Evolutionary conservation across 2,888 invertebrate species (phyloP).

Genomic region (Lutraria lutraria): DNA sequence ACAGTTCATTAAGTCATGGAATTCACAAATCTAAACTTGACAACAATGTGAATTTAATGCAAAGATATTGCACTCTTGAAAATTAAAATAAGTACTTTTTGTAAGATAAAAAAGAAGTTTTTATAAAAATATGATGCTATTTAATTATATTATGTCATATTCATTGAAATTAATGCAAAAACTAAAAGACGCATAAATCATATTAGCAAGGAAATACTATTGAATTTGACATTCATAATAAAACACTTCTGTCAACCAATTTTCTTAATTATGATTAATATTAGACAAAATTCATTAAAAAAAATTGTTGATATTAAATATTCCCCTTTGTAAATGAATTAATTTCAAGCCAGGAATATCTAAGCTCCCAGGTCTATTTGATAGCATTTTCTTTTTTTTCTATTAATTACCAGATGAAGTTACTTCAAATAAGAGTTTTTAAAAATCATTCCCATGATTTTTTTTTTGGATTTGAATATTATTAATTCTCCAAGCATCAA

Average conservation of each 20-base stretch:
- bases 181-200: neutral
- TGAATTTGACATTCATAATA: neutral
- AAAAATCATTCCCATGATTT: neutral
- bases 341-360: conserved; percentile 6
- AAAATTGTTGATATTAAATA: neutral
- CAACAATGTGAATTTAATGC: neutral
- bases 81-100: neutral
- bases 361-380: neutral
- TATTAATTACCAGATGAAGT: neutral
- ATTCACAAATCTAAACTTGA: neutral
- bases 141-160: neutral
- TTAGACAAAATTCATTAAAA: neutral
- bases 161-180: neutral
- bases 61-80: neutral
- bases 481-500: neutral
- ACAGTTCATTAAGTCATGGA: neutral
- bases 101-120: neutral
- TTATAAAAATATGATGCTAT: neutral
- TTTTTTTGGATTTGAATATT: neutral
- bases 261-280: neutral
- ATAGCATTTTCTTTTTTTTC: too few species aligned
- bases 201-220: neutral
- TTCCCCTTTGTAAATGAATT: neutral
- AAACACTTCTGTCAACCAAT: neutral
- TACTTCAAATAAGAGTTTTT: neutral